A percentile compares a stretch with the other conserved stretches of the same genome.
phyloP scores from a whole-genome alignment of 2,797 vertebrate genomes.

The Dicrostonyx torquatus region DNA sequence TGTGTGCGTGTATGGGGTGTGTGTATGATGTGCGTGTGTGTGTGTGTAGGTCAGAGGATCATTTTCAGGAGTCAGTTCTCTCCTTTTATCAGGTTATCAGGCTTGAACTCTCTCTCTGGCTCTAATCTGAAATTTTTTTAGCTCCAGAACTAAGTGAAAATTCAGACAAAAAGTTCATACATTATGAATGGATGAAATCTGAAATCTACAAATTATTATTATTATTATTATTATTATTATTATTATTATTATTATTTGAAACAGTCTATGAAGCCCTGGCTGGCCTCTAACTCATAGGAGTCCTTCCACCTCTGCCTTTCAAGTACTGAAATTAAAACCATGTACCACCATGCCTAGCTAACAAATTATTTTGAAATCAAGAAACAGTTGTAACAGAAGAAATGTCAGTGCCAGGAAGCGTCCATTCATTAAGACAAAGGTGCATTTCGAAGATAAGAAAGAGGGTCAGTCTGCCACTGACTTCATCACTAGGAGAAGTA shows the following conservation, averaged over 20 bases:
- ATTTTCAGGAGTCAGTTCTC: background rate
- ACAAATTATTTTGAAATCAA: slow-evolving; percentile 8
- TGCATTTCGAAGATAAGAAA: slow-evolving; percentile 20
- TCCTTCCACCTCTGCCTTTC: background rate
- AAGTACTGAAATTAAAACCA: background rate
- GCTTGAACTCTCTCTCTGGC: background rate
- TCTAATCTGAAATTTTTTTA: background rate
- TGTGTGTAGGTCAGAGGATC: background rate
- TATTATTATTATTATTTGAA: background rate
- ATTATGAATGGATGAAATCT: slow-evolving; percentile 15
- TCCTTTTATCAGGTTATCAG: background rate
- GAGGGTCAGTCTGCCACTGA: background rate
- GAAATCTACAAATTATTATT: background rate
- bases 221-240: background rate
- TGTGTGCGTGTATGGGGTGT: too few species aligned
- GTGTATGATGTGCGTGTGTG: background rate
- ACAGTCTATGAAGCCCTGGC: background rate
- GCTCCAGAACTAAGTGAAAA: slow-evolving; percentile 36
- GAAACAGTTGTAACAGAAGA: background rate
- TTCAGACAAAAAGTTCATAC: slow-evolving; percentile 24
- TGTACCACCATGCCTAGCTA: background rate
- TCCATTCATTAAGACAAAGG: slow-evolving; percentile 18
- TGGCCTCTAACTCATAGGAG: background rate
- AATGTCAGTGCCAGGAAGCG: background rate
- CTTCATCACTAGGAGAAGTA: background rate